Evolutionary conservation across 2,888 invertebrate genomes (phyloP).

Genomic region (Thecophora atra): DNA sequence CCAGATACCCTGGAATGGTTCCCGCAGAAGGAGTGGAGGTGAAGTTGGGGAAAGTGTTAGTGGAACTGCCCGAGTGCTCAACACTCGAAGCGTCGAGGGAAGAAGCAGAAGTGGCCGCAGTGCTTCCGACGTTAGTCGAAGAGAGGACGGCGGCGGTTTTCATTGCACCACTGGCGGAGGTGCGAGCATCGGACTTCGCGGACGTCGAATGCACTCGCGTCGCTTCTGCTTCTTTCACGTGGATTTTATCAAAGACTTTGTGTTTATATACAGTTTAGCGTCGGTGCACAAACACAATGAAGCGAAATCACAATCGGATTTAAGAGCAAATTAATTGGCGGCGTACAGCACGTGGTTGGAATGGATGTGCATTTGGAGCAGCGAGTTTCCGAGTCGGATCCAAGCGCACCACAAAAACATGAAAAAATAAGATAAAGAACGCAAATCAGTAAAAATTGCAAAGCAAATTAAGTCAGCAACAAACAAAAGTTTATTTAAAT

Average conservation of each 20-base stretch:
- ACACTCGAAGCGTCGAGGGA: slow-evolving; percentile 2
- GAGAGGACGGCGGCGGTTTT: neutral
- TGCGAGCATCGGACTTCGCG: no score
- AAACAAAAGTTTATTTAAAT: no score
- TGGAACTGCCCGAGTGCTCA: neutral
- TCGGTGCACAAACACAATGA: slow-evolving; percentile 1
- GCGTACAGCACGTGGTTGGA: neutral
- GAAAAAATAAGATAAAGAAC: slow-evolving; percentile 10
- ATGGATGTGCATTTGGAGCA: no score
- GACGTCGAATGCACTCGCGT: slow-evolving; percentile 18
- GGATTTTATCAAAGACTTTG: no score
- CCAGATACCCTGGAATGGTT: slow-evolving; percentile 61
- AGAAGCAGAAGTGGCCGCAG: slow-evolving; percentile 10
- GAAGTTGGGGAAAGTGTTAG: slow-evolving; percentile 24
- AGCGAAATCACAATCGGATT: neutral
- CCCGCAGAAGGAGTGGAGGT: neutral
- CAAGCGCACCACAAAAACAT: slow-evolving; percentile 11
- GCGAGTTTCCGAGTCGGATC: no score
- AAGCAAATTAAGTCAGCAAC: neutral
- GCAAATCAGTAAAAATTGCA: neutral
- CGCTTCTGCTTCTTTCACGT: slow-evolving; percentile 17
- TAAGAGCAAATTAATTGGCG: neutral
- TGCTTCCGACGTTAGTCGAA: neutral
- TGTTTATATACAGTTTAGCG: neutral
- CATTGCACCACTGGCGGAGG: neutral